Evolutionary conservation across 1,140 invertebrate genomes (phyloP).

Genomic region (Heliconius nattereri): DNA sequence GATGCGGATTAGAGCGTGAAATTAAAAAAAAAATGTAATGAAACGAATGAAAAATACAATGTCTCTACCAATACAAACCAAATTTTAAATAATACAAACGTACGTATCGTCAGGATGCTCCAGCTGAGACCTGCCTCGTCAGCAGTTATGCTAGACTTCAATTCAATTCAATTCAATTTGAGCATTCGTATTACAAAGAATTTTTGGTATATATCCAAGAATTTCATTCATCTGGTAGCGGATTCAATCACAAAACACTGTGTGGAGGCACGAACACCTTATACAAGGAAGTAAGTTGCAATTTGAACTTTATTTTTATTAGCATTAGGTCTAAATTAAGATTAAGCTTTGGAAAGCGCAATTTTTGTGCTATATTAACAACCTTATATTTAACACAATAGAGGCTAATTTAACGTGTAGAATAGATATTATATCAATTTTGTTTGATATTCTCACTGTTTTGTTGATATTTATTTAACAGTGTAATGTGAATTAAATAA

Average conservation of each 20-base stretch:
- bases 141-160: not conserved
- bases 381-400: not conserved
- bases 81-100: not conserved
- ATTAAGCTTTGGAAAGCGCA: not conserved
- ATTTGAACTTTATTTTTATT: not conserved
- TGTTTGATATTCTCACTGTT: not conserved
- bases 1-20: too few species aligned
- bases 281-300: not conserved
- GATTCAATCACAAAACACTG: not conserved
- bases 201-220: not conserved
- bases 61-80: not conserved
- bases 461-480: not conserved
- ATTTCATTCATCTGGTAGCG: not conserved
- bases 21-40: too few species aligned
- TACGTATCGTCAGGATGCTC: not conserved
- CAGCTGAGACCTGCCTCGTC: not conserved
- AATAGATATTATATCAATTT: not conserved
- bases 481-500: not conserved
- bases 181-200: slow-evolving; percentile 2
- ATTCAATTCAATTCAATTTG: slow-evolving; percentile 6
- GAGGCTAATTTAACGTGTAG: not conserved
- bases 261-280: not conserved
- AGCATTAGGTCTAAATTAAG: not conserved
- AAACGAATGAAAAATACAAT: not conserved
- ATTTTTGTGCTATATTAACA: not conserved